Conservation (phyloP, 2,888 invertebrate species). For the Orthonevra nobilis region DNA sequence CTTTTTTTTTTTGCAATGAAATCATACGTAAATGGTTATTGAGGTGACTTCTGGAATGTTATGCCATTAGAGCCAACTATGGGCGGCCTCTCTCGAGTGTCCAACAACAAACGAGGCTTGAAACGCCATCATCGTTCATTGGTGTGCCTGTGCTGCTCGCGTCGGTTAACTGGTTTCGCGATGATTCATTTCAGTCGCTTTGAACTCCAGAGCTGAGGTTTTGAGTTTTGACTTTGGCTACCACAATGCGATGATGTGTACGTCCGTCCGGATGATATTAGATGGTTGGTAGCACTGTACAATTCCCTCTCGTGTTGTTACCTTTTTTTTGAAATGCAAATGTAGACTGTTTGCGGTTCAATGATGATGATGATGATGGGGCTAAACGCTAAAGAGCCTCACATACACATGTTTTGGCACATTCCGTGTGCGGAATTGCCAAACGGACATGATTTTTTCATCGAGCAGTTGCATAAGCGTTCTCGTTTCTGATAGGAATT, state of each 20-base stretch:
- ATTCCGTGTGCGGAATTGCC: constrained; percentile 52
- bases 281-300: no score
- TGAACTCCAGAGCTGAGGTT: background rate
- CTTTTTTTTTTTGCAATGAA: constrained; percentile 24
- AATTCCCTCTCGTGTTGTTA: constrained; percentile 19
- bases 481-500: no score
- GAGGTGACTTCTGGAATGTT: background rate
- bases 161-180: constrained; percentile 31
- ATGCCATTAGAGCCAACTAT: no score
- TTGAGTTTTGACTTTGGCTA: no score
- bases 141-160: background rate
- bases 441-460: constrained; percentile 33
- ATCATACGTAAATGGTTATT: constrained; percentile 20
- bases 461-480: no score
- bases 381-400: constrained; percentile 27
- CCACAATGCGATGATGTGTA: no score
- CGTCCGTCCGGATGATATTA: no score
- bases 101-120: background rate
- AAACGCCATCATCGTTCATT: constrained; percentile 2
- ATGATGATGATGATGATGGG: constrained; percentile 36
- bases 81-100: no score
- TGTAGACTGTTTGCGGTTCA: constrained; percentile 43
- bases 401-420: constrained; percentile 14
- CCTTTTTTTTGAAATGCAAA: constrained; percentile 64
- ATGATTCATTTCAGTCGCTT: constrained; percentile 31